Base-by-base conservation (phyloP, 37 sponge, comb jelly and placozoan species). In the Ianthella basta region DNA sequence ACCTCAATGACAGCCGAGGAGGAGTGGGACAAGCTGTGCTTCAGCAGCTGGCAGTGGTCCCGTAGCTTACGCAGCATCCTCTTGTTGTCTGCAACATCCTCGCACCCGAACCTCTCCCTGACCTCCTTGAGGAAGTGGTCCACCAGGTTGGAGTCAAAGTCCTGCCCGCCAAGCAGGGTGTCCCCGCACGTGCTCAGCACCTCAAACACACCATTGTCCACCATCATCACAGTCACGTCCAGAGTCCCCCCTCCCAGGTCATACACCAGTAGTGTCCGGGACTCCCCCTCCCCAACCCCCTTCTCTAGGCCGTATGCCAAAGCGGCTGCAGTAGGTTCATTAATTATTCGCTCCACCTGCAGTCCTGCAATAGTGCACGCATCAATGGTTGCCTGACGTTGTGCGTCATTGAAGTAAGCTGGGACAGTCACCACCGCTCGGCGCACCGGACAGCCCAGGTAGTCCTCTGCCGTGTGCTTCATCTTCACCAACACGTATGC, bases 311-410 rank as follows among this genome's bases (percentile, higher is more conserved):
- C 99, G 72, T 98, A 98, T 2, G 99, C 96, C 60, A 98, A 82
- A 20, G 99, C 95, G 54, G 99, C 99, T 53, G 99, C 93, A 1
- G 99, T 98, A 32, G 99, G 99, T 73, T 98, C 99, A 55, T 96
- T 98, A 67, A 98, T 98, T n/a, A 98, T 94, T 19, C 95, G 65
- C 84, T 92, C 90, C 21, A 98, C 91, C 55, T 86, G 84, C 61
- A 98, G 70, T 0, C 96, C 99, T 0, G 99, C 91, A 27, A 98
- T 90, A 0, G 81, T 72, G 36, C 89, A 75, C 30, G 99, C 99
- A 53, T 96, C 95, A n/a, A 92, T 92, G 0, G 99, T 98, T 12
- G 97, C 97, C 72, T 98, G 97, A 30, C 99, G 57, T 83, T 98
- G 99, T 34, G 93, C 91, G 60, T 97, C 97, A 60, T 97, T 97